Conservation (phyloP, 2,888 invertebrate genomes). For the Orthonevra nobilis region DNA sequence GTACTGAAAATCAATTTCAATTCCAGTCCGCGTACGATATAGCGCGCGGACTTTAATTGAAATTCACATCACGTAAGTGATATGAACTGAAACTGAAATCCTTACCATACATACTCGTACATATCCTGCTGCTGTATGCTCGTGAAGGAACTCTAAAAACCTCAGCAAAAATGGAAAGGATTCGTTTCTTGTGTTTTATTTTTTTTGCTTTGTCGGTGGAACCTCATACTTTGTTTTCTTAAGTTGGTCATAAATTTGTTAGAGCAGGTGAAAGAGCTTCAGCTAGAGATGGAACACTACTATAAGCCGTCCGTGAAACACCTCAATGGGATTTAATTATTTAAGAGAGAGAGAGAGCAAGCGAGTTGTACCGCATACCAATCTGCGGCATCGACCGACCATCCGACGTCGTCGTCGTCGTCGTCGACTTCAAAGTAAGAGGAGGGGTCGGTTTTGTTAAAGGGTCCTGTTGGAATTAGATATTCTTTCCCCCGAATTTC, state of each 20-base stretch:
- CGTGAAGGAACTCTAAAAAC: background rate
- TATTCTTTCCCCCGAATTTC: conserved; percentile 49
- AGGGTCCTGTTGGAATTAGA: conserved; percentile 49
- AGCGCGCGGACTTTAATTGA: conserved; percentile 48
- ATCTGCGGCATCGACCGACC: background rate
- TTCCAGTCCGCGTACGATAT: background rate
- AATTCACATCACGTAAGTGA: conserved; percentile 70
- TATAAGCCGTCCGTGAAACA: conserved; percentile 44
- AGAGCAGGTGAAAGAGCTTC: conserved; percentile 47
- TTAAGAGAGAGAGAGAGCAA: conserved; percentile 38
- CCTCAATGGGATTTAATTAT: conserved; percentile 69
- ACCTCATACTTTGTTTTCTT: conserved; percentile 14
- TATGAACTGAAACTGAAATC: conserved; percentile 66
- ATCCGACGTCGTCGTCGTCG: background rate
- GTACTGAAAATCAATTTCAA: conserved; percentile 56
- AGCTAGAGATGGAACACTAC: conserved; percentile 1
- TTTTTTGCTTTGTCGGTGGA: background rate
- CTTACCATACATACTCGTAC: conserved; percentile 1
- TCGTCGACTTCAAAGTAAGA: too few species aligned
- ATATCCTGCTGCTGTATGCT: background rate
- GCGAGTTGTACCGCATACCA: too few species aligned
- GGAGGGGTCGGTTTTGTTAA: too few species aligned
- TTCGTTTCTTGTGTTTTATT: too few species aligned
- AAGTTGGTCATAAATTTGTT: conserved; percentile 63
- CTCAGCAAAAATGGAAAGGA: conserved; percentile 15